Conservation (phyloP, 2,888 invertebrate species). For the Dastarcus helophoroides region DNA sequence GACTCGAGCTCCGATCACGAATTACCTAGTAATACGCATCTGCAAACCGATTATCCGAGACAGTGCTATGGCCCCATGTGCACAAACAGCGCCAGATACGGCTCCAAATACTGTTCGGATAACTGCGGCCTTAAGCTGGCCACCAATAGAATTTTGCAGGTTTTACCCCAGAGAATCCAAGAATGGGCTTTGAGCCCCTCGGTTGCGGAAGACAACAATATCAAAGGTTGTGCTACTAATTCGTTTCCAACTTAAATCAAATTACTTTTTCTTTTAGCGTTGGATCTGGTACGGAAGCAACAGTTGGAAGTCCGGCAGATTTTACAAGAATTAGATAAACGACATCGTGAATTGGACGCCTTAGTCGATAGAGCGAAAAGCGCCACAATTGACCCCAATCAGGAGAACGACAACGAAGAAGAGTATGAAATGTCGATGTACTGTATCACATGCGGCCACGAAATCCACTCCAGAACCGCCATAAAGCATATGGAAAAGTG, state of each 20-base stretch:
- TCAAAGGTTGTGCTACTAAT: conserved; percentile 22
- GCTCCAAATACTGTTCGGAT: conserved; percentile 89
- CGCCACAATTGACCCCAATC: conserved; percentile 52
- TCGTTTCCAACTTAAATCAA: neutral
- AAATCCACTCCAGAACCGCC: conserved; percentile 83
- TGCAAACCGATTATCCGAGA: conserved; percentile 49
- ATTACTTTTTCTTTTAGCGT: conserved; percentile 18
- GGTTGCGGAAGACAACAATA: conserved; percentile 71
- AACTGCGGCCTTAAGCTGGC: conserved; percentile 86
- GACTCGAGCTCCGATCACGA: conserved; percentile 36
- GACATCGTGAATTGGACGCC: conserved; percentile 66
- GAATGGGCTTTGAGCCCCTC: conserved; percentile 86
- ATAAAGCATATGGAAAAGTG: conserved; percentile 97
- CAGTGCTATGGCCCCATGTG: conserved; percentile 94
- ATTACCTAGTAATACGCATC: conserved; percentile 39
- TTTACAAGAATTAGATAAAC: conserved; percentile 66
- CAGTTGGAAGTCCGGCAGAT: conserved; percentile 67
- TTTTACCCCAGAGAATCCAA: conserved; percentile 58
- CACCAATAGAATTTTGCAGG: conserved; percentile 72
- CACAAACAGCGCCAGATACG: conserved; percentile 56
- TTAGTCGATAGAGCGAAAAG: conserved; percentile 69
- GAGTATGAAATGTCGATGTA: conserved; percentile 68
- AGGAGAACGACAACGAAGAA: conserved; percentile 51
- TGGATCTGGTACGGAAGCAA: conserved; percentile 56
- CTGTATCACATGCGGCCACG: conserved; percentile 95